These are phyloP conservation scores for Atlantisia rogersi DNA, from an alignment of 2,113 vertebrate species.

Conservation along the genomic window DNA sequence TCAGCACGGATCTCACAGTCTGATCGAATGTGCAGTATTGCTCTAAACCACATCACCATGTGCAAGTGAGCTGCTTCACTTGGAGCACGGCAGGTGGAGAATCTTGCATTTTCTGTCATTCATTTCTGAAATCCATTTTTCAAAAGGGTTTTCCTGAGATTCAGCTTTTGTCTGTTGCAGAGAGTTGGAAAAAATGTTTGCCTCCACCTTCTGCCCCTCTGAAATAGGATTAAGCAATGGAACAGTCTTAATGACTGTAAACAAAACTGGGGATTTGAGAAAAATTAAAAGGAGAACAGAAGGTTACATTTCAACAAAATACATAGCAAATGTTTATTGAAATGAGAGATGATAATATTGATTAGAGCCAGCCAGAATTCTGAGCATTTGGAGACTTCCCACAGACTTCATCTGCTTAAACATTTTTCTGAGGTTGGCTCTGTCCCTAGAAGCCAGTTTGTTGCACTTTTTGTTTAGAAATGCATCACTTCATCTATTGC, in stretches of 20 bases:
- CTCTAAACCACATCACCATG: background rate
- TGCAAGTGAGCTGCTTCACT: background rate
- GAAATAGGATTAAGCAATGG: background rate
- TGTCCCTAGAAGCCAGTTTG: background rate
- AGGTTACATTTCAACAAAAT: background rate
- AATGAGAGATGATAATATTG: background rate
- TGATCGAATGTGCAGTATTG: background rate
- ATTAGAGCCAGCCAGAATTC: constrained; percentile 8
- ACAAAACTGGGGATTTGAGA: background rate
- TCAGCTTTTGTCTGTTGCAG: background rate
- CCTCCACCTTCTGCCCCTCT: background rate
- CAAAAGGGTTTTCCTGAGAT: background rate
- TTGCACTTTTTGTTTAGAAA: background rate
- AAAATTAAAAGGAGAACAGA: background rate
- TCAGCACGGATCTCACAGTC: background rate
- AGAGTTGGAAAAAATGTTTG: background rate
- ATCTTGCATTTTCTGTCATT: background rate
- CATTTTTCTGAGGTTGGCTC: background rate
- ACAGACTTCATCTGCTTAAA: background rate
- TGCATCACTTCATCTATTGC: background rate
- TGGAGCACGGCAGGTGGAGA: background rate
- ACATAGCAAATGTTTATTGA: background rate
- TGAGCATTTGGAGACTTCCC: background rate
- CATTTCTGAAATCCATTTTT: background rate
- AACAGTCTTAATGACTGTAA: background rate